Conservation (phyloP, 2,888 invertebrate species). For the Bibio marci region DNA sequence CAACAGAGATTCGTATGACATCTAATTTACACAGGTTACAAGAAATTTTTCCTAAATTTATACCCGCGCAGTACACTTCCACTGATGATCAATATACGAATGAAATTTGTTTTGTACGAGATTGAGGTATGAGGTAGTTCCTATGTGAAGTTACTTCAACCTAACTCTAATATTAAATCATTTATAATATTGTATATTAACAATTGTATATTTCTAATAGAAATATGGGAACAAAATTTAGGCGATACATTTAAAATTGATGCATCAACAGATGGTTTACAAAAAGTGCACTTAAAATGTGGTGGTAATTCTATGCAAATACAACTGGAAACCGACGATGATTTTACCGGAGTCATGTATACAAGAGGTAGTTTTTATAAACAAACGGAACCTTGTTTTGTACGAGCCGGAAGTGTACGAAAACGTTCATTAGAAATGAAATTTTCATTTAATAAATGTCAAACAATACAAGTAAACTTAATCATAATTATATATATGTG, state of each 20-base stretch:
- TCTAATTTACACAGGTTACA: too few species aligned
- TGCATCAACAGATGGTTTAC: constrained; percentile 36
- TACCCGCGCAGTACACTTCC: too few species aligned
- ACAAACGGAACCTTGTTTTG: constrained; percentile 36
- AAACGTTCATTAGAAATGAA: constrained; percentile 34
- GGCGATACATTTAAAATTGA: constrained; percentile 38
- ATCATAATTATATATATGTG: neutral
- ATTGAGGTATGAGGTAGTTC: too few species aligned
- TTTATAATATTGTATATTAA: too few species aligned
- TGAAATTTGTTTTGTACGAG: too few species aligned
- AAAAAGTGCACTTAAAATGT: constrained; percentile 37
- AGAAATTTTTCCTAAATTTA: too few species aligned
- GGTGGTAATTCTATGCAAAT: constrained; percentile 38
- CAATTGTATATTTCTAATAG: constrained; percentile 13
- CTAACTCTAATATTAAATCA: too few species aligned
- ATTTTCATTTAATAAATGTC: constrained; percentile 37
- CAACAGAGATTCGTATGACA: too few species aligned
- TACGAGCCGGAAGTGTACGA: constrained; percentile 30
- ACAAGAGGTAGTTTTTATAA: constrained; percentile 42
- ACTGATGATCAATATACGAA: too few species aligned
- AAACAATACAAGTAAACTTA: constrained; percentile 30
- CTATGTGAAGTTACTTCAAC: too few species aligned
- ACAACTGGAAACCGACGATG: constrained; percentile 33
- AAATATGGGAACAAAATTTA: constrained; percentile 35
- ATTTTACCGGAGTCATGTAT: constrained; percentile 43